Evolutionary conservation across 2,888 invertebrate genomes (phyloP).

Genomic region (Hofmannophila pseudospretella): DNA sequence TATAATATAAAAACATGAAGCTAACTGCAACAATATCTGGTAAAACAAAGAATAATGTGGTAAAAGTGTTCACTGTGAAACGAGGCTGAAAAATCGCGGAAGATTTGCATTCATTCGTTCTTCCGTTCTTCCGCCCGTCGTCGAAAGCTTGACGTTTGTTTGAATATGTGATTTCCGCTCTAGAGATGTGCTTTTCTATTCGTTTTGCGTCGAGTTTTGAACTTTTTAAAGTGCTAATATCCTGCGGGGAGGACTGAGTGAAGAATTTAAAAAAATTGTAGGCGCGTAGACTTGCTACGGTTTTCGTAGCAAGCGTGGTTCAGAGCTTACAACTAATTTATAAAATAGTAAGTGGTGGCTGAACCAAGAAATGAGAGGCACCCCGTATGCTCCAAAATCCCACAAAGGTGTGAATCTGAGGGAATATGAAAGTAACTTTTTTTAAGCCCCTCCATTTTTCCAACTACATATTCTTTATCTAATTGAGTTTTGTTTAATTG

Average conservation of each 20-base stretch:
- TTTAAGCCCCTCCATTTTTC: too few species aligned
- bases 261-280: background rate
- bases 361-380: too few species aligned
- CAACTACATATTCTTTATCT: too few species aligned
- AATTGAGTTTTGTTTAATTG: too few species aligned
- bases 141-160: constrained; percentile 49
- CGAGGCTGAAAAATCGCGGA: constrained; percentile 29
- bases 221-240: constrained; percentile 12
- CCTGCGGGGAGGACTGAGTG: background rate
- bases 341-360: too few species aligned
- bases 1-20: constrained; percentile 7
- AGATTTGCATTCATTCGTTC: constrained; percentile 50
- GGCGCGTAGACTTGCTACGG: constrained; percentile 3
- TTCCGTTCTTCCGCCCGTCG: constrained; percentile 27
- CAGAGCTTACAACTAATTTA: too few species aligned
- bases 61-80: constrained; percentile 28
- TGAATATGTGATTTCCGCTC: constrained; percentile 58
- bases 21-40: background rate
- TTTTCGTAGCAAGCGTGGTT: constrained; percentile 8
- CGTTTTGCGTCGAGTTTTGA: constrained; percentile 18
- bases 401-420: too few species aligned
- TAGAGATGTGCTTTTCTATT: constrained; percentile 30
- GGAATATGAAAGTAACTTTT: too few species aligned
- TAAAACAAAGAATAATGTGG: too few species aligned
- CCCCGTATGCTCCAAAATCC: too few species aligned